Conservation (phyloP, 53 echinoderm and acorn worm genomes). For the Antedon mediterranea region DNA sequence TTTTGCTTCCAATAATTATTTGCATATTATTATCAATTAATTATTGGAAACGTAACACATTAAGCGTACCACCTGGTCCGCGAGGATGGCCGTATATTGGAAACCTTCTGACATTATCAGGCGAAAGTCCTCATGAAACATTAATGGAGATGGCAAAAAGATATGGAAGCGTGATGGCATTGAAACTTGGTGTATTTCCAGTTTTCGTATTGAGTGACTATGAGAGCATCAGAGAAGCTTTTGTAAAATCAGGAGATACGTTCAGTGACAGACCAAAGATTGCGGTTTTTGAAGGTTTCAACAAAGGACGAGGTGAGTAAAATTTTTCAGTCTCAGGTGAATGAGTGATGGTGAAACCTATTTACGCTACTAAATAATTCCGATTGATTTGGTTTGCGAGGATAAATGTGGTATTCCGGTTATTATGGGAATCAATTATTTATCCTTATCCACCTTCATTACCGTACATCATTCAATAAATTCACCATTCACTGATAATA, state of each 20-base stretch:
- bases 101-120: constrained; percentile 32
- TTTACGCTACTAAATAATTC: too few species aligned
- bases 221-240: constrained; percentile 41
- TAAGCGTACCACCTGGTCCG: constrained; percentile 43
- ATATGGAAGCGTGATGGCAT: constrained; percentile 46
- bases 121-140: constrained; percentile 21
- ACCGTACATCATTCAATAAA: too few species aligned
- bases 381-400: too few species aligned
- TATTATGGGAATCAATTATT: too few species aligned
- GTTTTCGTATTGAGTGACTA: constrained; percentile 48
- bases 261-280: constrained; percentile 43
- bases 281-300: constrained; percentile 18
- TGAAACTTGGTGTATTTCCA: constrained; percentile 26
- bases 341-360: too few species aligned
- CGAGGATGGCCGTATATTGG: constrained; percentile 55
- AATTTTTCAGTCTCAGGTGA: too few species aligned
- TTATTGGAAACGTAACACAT: background rate
- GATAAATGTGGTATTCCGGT: too few species aligned
- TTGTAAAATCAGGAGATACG: constrained; percentile 36
- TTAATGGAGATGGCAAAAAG: constrained; percentile 28
- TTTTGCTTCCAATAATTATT: background rate
- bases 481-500: too few species aligned
- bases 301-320: constrained; percentile 19
- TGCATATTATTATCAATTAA: background rate
- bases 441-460: too few species aligned